Conservation (phyloP, 2,113 vertebrate genomes). For the Numida meleagris region DNA sequence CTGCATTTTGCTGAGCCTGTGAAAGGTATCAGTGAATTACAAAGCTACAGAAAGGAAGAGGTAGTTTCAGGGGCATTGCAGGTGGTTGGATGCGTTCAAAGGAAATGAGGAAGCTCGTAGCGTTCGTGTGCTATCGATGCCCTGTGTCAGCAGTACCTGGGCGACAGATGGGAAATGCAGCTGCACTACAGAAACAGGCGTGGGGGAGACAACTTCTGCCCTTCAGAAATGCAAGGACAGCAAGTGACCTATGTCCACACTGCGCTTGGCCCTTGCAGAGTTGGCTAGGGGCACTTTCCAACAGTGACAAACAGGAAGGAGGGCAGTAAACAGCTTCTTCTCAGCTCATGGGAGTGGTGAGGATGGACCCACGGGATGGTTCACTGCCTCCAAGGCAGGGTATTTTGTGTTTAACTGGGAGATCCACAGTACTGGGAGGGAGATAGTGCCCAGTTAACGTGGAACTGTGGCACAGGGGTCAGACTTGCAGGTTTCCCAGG, state of each 20-base stretch:
- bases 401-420: neutral
- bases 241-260: neutral
- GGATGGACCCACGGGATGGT: neutral
- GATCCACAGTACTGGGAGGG: neutral
- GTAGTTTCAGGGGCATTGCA: neutral
- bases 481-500: neutral
- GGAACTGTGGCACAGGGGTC: neutral
- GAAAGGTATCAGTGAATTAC: neutral
- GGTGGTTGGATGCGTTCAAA: neutral
- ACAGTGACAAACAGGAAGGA: neutral
- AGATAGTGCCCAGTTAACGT: neutral
- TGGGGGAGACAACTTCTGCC: neutral
- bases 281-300: neutral
- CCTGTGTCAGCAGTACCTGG: neutral
- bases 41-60: neutral
- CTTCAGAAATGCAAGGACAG: neutral
- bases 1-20: neutral
- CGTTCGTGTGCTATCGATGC: neutral
- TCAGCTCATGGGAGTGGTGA: neutral
- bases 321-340: neutral
- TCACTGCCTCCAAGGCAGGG: accelerated
- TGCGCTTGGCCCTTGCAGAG: accelerated
- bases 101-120: neutral
- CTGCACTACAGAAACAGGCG: neutral
- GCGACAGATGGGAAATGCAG: neutral